A percentile compares a stretch with the other conserved stretches of the same genome.
phyloP scores from a whole-genome alignment of 2,888 invertebrate genomes.

The Nemurella pictetii region DNA sequence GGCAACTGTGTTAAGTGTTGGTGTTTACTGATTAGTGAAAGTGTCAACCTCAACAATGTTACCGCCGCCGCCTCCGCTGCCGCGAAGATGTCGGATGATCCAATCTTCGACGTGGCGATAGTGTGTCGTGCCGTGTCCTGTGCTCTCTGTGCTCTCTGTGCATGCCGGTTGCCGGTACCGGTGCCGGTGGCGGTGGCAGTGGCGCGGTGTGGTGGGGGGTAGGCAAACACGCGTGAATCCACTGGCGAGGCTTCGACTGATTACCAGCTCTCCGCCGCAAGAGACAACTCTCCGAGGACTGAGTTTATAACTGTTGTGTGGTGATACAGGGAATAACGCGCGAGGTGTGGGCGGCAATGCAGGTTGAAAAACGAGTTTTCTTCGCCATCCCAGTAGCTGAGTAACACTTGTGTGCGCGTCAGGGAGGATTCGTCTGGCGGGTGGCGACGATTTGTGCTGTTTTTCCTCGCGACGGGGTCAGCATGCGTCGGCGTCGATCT shows the following conservation, averaged over 20 bases:
- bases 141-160: no score
- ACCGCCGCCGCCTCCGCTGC: no score
- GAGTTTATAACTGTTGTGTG: not conserved
- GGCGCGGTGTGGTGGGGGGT: conserved; percentile 17
- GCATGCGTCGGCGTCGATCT: conserved; percentile 8
- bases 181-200: conserved; percentile 6
- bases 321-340: not conserved
- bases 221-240: not conserved
- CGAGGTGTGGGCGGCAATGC: not conserved
- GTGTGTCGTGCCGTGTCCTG: not conserved
- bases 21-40: not conserved
- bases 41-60: not conserved
- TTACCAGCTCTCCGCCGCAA: not conserved
- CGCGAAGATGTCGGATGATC: not conserved
- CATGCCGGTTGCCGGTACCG: no score
- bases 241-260: not conserved
- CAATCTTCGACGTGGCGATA: not conserved
- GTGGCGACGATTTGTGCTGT: not conserved
- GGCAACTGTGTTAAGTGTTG: conserved; percentile 14
- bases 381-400: not conserved
- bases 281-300: not conserved
- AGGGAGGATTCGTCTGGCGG: not conserved
- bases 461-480: not conserved
- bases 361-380: not conserved
- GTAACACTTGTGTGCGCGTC: conserved; percentile 1